A percentile compares a stretch with the other conserved stretches of the same genome.
phyloP scores from a whole-genome alignment of 2,113 vertebrate genomes.

The Myotis yumanensis region DNA sequence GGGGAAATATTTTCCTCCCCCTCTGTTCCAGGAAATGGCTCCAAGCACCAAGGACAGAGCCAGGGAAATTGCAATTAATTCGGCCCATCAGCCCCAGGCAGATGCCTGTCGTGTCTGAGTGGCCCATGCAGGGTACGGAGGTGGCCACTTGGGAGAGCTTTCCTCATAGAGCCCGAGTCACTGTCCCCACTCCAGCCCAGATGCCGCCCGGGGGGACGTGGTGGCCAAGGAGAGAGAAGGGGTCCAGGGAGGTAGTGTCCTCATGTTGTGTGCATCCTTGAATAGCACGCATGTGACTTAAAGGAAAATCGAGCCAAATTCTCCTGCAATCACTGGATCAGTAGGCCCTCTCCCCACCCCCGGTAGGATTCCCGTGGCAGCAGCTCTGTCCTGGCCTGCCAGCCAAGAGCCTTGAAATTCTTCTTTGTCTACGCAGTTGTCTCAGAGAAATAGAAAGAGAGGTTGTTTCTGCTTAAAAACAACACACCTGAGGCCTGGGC shows the following conservation, averaged over 20 bases:
- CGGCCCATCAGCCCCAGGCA: background rate
- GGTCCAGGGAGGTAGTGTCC: background rate
- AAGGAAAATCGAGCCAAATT: background rate
- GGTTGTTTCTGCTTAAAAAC: background rate
- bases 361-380: background rate
- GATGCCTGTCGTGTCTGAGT: slow-evolving; percentile 28
- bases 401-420: background rate
- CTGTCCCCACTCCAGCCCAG: background rate
- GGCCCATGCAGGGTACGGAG: background rate
- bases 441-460: slow-evolving; percentile 19
- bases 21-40: slow-evolving; percentile 67
- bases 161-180: background rate
- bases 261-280: background rate
- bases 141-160: background rate
- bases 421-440: background rate
- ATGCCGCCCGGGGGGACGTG: background rate
- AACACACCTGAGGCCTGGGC: background rate
- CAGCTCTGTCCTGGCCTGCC: background rate
- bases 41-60: slow-evolving; percentile 63
- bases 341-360: background rate
- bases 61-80: slow-evolving; percentile 66
- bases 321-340: background rate
- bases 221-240: background rate
- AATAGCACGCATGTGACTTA: background rate
- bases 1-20: slow-evolving; percentile 58